phyloP scores from a whole-genome alignment of 1,140 invertebrate genomes.

The Meloidogyne floridensis region DNA sequence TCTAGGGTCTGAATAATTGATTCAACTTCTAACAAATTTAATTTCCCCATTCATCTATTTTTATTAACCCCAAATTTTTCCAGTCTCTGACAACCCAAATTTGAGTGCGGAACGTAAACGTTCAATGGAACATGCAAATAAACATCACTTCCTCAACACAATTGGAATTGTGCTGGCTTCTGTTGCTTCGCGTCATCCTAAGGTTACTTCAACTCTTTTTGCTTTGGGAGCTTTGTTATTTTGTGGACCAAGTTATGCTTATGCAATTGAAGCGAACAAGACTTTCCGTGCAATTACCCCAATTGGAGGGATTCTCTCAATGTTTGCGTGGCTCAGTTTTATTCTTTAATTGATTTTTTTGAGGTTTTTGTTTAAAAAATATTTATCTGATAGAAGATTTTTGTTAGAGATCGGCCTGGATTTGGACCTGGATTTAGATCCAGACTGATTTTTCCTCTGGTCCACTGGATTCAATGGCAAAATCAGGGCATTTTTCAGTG shows the following conservation, averaged over 20 bases:
- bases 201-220: constrained; percentile 19
- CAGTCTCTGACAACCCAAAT: constrained; percentile 18
- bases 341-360: constrained; percentile 14
- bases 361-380: no score
- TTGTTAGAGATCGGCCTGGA: no score
- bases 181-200: constrained; percentile 5
- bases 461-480: no score
- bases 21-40: no score
- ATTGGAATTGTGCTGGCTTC: constrained; percentile 22
- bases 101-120: constrained; percentile 23
- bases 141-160: constrained; percentile 20
- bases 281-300: constrained; percentile 13
- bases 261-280: constrained; percentile 1
- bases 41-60: neutral
- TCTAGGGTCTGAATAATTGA: no score
- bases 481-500: no score
- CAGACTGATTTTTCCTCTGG: no score
- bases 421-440: no score
- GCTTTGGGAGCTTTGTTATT: constrained; percentile 18
- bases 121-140: constrained; percentile 21
- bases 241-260: constrained; percentile 21
- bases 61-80: neutral
- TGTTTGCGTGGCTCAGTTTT: constrained; percentile 27
- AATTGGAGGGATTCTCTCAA: constrained; percentile 19
- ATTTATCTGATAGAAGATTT: no score